phyloP scores from a whole-genome alignment of 2,113 vertebrate genomes.

The Phycodurus eques region DNA sequence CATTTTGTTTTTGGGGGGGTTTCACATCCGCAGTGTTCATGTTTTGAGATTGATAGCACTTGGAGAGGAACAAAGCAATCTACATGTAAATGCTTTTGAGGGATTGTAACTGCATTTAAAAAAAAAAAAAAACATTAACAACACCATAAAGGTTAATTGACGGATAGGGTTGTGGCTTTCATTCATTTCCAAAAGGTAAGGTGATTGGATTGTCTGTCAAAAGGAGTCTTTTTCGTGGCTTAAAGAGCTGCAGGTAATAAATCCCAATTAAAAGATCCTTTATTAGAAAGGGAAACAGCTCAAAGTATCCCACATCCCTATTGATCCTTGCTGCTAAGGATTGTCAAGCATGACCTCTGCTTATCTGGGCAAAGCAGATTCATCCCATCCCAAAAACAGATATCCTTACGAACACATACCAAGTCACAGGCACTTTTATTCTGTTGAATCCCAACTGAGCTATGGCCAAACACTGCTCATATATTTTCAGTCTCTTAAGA shows the following conservation, averaged over 20 bases:
- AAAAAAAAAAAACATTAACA: neutral
- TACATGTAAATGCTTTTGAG: neutral
- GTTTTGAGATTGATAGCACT: neutral
- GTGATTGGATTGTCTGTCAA: neutral
- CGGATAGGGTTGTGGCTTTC: neutral
- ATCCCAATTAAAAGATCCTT: constrained; percentile 1
- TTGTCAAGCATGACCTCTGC: neutral
- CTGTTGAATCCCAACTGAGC: neutral
- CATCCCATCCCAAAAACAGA: neutral
- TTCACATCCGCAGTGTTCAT: too few relatives aligned
- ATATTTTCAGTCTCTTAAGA: neutral
- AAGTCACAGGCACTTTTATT: neutral
- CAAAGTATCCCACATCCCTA: neutral
- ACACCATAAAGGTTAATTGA: neutral
- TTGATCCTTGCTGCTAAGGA: constrained; percentile 19
- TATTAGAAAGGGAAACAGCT: neutral
- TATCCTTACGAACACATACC: neutral
- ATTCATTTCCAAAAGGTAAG: neutral
- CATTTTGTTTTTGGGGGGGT: too few relatives aligned
- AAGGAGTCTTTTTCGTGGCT: neutral
- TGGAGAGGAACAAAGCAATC: neutral
- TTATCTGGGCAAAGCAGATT: constrained; percentile 8
- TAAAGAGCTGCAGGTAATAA: neutral
- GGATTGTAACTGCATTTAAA: neutral
- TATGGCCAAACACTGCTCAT: neutral